Base-by-base conservation (phyloP, 1,140 invertebrate genomes). In the Notospermus geniculatus region DNA sequence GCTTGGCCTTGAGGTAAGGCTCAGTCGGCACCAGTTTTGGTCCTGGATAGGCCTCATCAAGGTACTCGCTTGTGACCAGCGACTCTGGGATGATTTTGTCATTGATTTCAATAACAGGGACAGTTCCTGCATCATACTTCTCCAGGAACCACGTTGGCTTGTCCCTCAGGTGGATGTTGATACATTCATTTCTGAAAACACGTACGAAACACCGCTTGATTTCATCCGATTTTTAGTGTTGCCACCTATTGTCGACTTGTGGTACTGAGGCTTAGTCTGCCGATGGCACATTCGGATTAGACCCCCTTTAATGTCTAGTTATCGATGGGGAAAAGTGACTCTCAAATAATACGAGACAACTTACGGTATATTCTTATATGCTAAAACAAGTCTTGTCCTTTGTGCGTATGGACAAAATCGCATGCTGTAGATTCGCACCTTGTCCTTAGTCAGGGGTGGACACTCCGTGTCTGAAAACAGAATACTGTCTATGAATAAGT, bases 381-480 rank as follows among this genome's bases (percentile, higher is more conserved):
- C 88, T 11, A 95, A 78, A 1, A 93, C 88, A 4, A 96, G 84
- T 64, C 91, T 85, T 23, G 90, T 87, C 61, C 93, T 85, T 73
- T 95, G 90, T 0, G 91, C 91, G 75, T 88, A 97, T 0, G 93
- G 93, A 77, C 93, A 96, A 77, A 90, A 95, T 64, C 91, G 84
- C 91, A 90, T 96, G 55, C 88, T 91, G 75, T 93, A 95, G 0
- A 95, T 77, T 0, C 92, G 85, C 43, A 93, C 71, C 73, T 88
- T 88, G 4, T 88, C 90, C 64, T 82, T 78, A 28, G 83, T 74
- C 0, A 86, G 63, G 1, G 87, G 83, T 0, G 90, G 89, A 2
- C 85, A 84, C 1, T 76, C 67, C 1, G 86, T 86, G 43, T 88
- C 90, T 90, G 54, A 43, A 68, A 65, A n/a, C n/a, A n/a, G n/a